These are phyloP conservation scores for Aradus depressus DNA, from an alignment of 2,888 invertebrate genomes.

Conservation along the genomic window DNA sequence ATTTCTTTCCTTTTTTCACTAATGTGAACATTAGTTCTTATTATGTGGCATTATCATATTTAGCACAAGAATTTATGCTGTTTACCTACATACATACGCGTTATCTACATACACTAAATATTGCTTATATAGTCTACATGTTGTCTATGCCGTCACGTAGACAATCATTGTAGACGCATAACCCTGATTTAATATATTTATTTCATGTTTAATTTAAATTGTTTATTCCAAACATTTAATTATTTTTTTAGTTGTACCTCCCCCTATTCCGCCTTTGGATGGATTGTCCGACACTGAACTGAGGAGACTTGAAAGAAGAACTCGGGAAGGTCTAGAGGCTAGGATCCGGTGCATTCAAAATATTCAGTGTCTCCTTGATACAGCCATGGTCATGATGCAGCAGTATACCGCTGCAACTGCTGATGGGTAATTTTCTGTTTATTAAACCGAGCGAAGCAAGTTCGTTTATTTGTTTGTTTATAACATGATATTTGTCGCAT, in stretches of 20 bases:
- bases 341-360: conserved; percentile 74
- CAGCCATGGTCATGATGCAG: conserved; percentile 86
- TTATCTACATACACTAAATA: neutral
- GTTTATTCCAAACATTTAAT: neutral
- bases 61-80: too few species aligned
- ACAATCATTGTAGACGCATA: neutral
- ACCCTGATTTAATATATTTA: neutral
- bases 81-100: too few species aligned
- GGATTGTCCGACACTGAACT: conserved; percentile 74
- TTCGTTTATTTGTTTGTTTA: too few species aligned
- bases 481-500: too few species aligned
- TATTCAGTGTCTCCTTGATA: conserved; percentile 82
- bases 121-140: conserved; percentile 6
- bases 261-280: conserved; percentile 65
- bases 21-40: too few species aligned
- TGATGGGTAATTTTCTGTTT: conserved; percentile 9
- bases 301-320: conserved; percentile 75
- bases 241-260: conserved; percentile 40
- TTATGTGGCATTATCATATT: too few species aligned
- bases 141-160: too few species aligned
- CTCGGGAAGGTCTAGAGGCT: conserved; percentile 79
- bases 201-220: neutral
- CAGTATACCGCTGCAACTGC: conserved; percentile 69
- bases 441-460: too few species aligned
- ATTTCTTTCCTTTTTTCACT: too few species aligned